Evolutionary conservation across 1,140 invertebrate genomes (phyloP), one percentile per base, ranked within the genome.

Genomic region (Nephila pilipes): DNA sequence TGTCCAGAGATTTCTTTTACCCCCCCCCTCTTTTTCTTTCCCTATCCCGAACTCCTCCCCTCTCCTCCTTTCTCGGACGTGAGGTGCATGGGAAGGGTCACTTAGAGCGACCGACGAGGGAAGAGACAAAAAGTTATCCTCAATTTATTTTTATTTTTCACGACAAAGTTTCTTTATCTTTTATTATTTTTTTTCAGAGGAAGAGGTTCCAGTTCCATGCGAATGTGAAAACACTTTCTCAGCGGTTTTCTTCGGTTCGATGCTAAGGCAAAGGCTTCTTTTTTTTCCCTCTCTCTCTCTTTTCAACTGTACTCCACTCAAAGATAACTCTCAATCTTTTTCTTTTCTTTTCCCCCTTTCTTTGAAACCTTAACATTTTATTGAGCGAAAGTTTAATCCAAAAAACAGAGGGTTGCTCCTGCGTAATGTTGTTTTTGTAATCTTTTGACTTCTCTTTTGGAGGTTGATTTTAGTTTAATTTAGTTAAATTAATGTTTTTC

Each of bases 121-220:
- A 79, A 36, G 65, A 79, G 87, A 89, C 87, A 89, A 89, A 75
- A 85, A 85, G 83, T 85, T 85, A 89, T 89, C 69, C 65, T 32
- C 63, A 89, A 89, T 89, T 89, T 89, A 57, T 75, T 89, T 89
- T 79, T 89, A 89, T 65, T 89, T 89, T 79, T 54, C 65, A 29
- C 25, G 55, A 57, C 54, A 18, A 36, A 75, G 25, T 36, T 36
- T 32, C 18, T 1, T n/a, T n/a, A n/a, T n/a, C n/a, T n/a, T n/a
- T n/a, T n/a, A n/a, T n/a, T n/a, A n/a, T 25, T 65, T 63, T 65
- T 29, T 29, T 75, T 75, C 29, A 16, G 12, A 75, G 25, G 38
- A 32, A 18, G 85, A 36, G 58, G 36, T 63, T 46, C 65, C 16
- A 32, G 38, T 29, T 69, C 57, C 85, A 20, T 58, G 10, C 29